These are phyloP conservation scores for Sinopyrophorus schimmeli DNA, from an alignment of 2,888 invertebrate species.

Conservation along the genomic window DNA sequence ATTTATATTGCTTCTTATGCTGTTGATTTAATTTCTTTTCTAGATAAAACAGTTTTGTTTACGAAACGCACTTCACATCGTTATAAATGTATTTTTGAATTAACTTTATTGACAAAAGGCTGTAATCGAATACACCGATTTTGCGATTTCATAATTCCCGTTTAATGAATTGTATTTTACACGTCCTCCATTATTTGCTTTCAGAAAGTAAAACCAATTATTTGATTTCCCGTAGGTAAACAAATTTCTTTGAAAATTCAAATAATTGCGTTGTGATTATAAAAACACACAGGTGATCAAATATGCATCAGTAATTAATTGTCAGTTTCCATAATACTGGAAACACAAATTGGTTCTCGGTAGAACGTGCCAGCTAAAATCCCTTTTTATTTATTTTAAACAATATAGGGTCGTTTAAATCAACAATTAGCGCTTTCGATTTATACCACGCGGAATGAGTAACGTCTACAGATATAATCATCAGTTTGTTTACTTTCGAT, in stretches of 20 bases:
- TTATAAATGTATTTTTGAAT: too few species aligned
- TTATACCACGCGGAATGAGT: background rate
- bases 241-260: background rate
- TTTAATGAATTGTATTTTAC: too few species aligned
- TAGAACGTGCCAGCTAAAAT: background rate
- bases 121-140: too few species aligned
- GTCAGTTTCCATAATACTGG: constrained; percentile 5
- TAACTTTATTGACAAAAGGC: too few species aligned
- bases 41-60: too few species aligned
- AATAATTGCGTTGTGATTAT: background rate
- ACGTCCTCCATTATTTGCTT: background rate
- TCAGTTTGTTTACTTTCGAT: constrained; percentile 16
- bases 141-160: too few species aligned
- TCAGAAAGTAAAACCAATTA: background rate
- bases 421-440: constrained; percentile 12
- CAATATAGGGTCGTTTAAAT: constrained; percentile 10
- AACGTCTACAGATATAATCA: constrained; percentile 8
- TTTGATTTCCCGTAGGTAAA: background rate
- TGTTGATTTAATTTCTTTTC: too few species aligned
- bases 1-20: too few species aligned
- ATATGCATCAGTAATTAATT: constrained; percentile 11
- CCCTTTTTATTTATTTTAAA: constrained; percentile 5
- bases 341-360: constrained; percentile 11
- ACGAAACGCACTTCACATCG: too few species aligned
- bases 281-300: constrained; percentile 1